These are phyloP conservation scores for Bombus waltoni DNA, from an alignment of 1,140 invertebrate species.

Conservation along the genomic window DNA sequence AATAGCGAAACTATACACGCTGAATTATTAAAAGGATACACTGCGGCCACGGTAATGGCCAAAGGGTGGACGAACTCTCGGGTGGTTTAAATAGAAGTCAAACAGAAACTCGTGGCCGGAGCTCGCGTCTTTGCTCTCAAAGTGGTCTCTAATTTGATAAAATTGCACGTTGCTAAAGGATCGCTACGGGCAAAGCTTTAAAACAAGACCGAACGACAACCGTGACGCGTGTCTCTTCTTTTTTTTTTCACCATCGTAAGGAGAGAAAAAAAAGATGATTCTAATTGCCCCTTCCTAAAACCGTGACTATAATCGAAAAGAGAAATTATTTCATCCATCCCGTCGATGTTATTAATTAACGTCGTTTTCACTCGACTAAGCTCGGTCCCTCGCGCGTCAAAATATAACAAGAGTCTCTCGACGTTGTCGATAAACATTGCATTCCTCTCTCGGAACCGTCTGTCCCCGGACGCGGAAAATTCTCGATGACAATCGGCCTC, in stretches of 20 bases:
- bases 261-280: not conserved
- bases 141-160: conserved; percentile 35
- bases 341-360: conserved; percentile 9
- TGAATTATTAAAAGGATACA: conserved; percentile 45
- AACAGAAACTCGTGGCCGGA: conserved; percentile 2
- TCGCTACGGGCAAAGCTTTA: not conserved
- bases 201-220: not conserved
- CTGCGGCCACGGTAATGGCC: not conserved
- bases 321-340: no score
- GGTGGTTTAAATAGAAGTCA: conserved; percentile 32
- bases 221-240: not conserved
- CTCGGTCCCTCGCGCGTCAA: not conserved
- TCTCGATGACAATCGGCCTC: not conserved
- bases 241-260: not conserved
- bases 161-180: conserved; percentile 13
- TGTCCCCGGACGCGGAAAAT: not conserved
- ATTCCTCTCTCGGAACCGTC: no score
- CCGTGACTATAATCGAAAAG: not conserved
- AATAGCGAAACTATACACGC: not conserved
- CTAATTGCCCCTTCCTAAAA: not conserved
- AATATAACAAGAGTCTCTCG: not conserved
- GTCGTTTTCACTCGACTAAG: not conserved
- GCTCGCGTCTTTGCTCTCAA: conserved; percentile 22
- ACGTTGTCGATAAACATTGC: not conserved
- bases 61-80: conserved; percentile 10